A percentile compares a stretch with the other conserved stretches of the same genome.
phyloP scores from a whole-genome alignment of 1,140 invertebrate species.

The Eufriesea mexicana region DNA sequence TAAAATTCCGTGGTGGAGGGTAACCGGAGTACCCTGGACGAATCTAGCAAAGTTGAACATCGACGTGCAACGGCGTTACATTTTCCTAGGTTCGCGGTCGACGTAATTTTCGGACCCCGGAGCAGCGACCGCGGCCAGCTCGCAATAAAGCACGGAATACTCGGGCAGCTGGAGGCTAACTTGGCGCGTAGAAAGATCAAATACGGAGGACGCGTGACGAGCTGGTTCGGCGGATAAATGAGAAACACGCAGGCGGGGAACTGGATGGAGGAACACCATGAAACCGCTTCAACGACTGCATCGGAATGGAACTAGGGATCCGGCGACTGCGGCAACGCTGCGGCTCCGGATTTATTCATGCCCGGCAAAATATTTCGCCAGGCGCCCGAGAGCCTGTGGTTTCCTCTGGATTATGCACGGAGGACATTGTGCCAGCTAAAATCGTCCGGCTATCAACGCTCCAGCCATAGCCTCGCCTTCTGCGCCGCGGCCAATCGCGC shows the following conservation, averaged over 20 bases:
- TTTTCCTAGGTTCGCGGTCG: background rate
- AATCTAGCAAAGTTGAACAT: slow-evolving; percentile 13
- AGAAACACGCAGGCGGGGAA: background rate
- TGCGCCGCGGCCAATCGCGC: slow-evolving; percentile 19
- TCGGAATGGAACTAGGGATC: background rate
- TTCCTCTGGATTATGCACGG: slow-evolving; percentile 72
- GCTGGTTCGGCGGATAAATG: slow-evolving; percentile 18
- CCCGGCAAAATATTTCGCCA: slow-evolving; percentile 76
- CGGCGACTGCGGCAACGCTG: slow-evolving; percentile 56
- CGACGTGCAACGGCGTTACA: slow-evolving; percentile 42
- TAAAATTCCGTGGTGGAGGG: background rate
- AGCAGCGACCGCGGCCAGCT: background rate
- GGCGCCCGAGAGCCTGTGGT: slow-evolving; percentile 50
- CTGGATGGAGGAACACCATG: slow-evolving; percentile 42
- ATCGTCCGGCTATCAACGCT: slow-evolving; percentile 76
- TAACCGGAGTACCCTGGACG: background rate
- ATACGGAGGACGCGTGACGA: slow-evolving; percentile 44
- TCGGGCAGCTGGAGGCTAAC: slow-evolving; percentile 49
- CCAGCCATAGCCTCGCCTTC: background rate
- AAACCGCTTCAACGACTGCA: slow-evolving; percentile 56
- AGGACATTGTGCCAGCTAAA: slow-evolving; percentile 72
- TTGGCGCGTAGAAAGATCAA: slow-evolving; percentile 68
- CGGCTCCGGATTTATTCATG: slow-evolving; percentile 73
- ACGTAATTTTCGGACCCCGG: slow-evolving; percentile 64
- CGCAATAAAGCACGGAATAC: slow-evolving; percentile 19